Base-by-base conservation (phyloP, 1,140 invertebrate genomes). In the Mactra quadrangularis region DNA sequence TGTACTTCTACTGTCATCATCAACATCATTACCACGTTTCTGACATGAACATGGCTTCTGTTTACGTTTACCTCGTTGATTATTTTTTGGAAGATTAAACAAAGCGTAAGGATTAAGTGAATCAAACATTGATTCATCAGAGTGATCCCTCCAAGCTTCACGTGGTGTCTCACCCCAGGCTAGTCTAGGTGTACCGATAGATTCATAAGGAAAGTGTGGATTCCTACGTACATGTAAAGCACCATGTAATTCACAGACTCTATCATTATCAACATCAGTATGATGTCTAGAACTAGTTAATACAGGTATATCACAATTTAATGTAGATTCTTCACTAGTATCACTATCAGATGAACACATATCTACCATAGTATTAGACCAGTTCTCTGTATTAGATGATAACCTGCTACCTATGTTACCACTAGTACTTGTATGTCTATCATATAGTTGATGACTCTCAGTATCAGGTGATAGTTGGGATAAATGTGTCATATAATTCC, bases 401-500 rank as follows among this genome's bases (percentile, higher is more conserved):
- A 74, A 38, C 35, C 83, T 31, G 27, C 50, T 81, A n/a, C n/a
- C n/a, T 17, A 50, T 22, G 17, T 52, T 53, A 4, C n/a, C 29
- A 41, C n/a, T 33, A 19, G 64, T 66, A n/a, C n/a, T n/a, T n/a
- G n/a, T n/a, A n/a, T n/a, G 35, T 71, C 66, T 17, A 70, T 59
- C 50, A 81, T 22, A 19, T 47, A 33, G 22, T 71, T 59, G 25
- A n/a, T 35, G 41, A 22, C 17, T 70, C 6, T 82, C 78, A 29
- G 71, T 71, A 27, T 86, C 84, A 17, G 83, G 82, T 9, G 78
- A 75, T 0, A 89, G 83, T 22, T 87, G 72, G 7, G 89, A 89
- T 38, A 90, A 74, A 68, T 90, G 89, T 22, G 79, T 86, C 86
- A 90, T 89, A 64, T 90, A 90, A 29, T 78, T 83, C 3, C 89